A percentile compares a stretch with the other conserved stretches of the same genome.
These are phyloP conservation scores for Steinernema feltiae DNA, from an alignment of 1,140 invertebrate genomes.

Conservation along the genomic window DNA sequence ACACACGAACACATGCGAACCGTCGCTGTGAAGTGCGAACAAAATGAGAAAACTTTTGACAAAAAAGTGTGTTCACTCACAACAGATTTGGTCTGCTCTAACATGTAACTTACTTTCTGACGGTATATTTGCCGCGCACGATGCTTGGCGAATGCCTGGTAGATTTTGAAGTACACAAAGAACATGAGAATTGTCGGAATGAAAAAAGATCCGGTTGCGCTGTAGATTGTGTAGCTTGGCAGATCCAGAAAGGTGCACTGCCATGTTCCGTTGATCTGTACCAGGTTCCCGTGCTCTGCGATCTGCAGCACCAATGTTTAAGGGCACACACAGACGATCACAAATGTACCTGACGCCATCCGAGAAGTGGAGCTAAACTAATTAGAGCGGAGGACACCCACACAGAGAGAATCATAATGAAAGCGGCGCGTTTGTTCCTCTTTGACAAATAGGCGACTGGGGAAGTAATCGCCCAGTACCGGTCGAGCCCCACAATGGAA, in stretches of 20 bases:
- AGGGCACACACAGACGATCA: too few species aligned
- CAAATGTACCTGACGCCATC: slow-evolving; percentile 55
- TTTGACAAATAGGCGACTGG: slow-evolving; percentile 55
- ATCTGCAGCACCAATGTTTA: slow-evolving; percentile 26
- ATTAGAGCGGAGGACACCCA: slow-evolving; percentile 56
- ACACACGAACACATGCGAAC: slow-evolving; percentile 14
- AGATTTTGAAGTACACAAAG: slow-evolving; percentile 58
- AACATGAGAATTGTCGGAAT: slow-evolving; percentile 57
- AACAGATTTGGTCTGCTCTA: neutral
- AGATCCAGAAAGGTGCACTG: slow-evolving; percentile 55
- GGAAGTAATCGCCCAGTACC: slow-evolving; percentile 57
- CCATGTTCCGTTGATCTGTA: slow-evolving; percentile 45
- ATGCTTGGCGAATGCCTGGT: slow-evolving; percentile 57
- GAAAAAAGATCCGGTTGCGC: slow-evolving; percentile 57
- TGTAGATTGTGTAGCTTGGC: slow-evolving; percentile 55
- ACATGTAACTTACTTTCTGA: slow-evolving; percentile 48
- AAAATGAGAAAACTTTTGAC: neutral
- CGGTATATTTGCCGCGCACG: slow-evolving; percentile 55
- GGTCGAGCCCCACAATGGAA: slow-evolving; percentile 53
- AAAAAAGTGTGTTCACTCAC: neutral
- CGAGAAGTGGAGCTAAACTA: slow-evolving; percentile 51
- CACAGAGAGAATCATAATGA: slow-evolving; percentile 53
- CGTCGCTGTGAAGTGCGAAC: slow-evolving; percentile 2
- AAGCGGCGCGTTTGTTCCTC: slow-evolving; percentile 45
- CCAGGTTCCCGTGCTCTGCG: slow-evolving; percentile 46